Conservation (phyloP, 2,113 vertebrate genomes). For the Pipa parva region DNA sequence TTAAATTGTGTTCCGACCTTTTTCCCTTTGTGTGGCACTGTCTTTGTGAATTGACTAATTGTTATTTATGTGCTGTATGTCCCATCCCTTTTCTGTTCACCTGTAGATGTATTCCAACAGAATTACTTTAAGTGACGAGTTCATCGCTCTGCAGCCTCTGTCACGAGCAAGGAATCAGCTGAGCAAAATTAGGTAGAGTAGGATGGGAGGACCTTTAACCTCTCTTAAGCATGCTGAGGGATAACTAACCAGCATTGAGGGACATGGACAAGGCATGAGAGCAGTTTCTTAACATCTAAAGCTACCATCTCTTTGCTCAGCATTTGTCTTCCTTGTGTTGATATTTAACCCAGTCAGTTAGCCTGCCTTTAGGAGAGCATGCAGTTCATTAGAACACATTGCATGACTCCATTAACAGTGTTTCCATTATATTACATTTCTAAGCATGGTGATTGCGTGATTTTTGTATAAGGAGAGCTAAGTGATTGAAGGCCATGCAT, state of each 20-base stretch:
- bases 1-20: constrained; percentile 46
- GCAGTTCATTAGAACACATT: constrained; percentile 40
- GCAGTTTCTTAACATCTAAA: constrained; percentile 43
- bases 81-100: constrained; percentile 73
- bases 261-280: constrained; percentile 63
- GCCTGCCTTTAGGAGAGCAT: constrained; percentile 57
- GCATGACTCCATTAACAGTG: constrained; percentile 50
- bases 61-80: constrained; percentile 70
- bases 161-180: constrained; percentile 98
- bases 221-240: constrained; percentile 73
- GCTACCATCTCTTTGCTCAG: constrained; percentile 44
- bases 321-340: constrained; percentile 50
- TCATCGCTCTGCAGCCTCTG: constrained; percentile 98
- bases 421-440: constrained; percentile 45
- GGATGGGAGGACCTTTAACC: constrained; percentile 65
- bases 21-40: constrained; percentile 63
- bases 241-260: constrained; percentile 64
- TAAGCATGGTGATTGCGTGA: constrained; percentile 58
- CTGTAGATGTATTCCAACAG: constrained; percentile 96
- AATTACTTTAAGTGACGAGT: constrained; percentile 95
- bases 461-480: constrained; percentile 53
- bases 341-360: constrained; percentile 55
- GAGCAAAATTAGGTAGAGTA: constrained; percentile 99
- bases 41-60: constrained; percentile 51
- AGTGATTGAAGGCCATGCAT: constrained; percentile 56